Evolutionary conservation across 2,888 invertebrate species (phyloP).

Genomic region (Limnephilus marmoratus): DNA sequence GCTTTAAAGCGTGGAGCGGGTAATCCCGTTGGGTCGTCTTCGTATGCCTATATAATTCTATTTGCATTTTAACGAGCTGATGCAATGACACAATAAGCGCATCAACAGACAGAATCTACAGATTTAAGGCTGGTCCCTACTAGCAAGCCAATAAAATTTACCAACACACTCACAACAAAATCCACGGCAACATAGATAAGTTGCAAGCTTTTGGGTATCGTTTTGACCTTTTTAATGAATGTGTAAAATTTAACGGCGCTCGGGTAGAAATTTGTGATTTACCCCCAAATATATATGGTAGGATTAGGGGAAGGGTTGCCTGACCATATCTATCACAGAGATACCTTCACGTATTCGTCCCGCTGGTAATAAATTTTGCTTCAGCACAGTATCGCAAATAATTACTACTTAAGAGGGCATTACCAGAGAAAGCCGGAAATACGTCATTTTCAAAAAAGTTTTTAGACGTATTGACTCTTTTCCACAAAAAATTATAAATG

Average conservation of each 20-base stretch:
- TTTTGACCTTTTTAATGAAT: neutral
- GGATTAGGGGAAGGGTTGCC: neutral
- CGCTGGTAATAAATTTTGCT: neutral
- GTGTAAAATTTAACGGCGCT: neutral
- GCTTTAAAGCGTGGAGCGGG: neutral
- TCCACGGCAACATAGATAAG: neutral
- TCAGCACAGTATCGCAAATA: neutral
- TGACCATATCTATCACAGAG: conserved; percentile 10
- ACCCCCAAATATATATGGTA: neutral
- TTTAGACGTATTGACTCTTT: too few species aligned
- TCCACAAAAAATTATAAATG: too few species aligned
- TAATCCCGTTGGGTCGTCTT: neutral
- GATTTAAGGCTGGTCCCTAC: neutral
- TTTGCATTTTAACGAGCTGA: conserved; percentile 78
- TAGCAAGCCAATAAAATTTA: neutral
- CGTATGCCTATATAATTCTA: conserved; percentile 66
- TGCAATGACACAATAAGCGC: conserved; percentile 70
- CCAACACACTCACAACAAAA: neutral
- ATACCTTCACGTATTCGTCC: conserved; percentile 15
- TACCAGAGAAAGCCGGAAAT: too few species aligned
- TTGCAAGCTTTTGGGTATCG: neutral
- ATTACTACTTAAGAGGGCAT: too few species aligned
- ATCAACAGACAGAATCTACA: conserved; percentile 25
- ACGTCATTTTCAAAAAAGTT: too few species aligned
- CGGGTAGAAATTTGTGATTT: neutral